Conservation (phyloP, 2,113 vertebrate species). For the Benitochromis conjunctus region DNA sequence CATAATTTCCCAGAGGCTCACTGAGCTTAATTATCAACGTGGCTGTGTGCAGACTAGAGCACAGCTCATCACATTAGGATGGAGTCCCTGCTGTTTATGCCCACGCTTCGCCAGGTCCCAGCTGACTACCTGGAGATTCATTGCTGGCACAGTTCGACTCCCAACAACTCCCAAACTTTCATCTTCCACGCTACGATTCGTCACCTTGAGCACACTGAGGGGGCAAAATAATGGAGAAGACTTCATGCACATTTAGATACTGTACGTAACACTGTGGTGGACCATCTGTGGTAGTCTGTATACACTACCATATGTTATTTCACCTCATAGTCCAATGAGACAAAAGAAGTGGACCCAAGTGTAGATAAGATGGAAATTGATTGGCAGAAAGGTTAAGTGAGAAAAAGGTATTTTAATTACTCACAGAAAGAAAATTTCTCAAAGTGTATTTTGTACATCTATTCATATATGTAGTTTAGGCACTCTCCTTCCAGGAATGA, state of each 20-base stretch:
- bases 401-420: not conserved
- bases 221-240: not conserved
- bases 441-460: not conserved
- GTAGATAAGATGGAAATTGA: not conserved
- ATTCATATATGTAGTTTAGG: not conserved
- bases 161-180: slow-evolving; percentile 35
- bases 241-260: not conserved
- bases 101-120: slow-evolving; percentile 40
- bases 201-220: slow-evolving; percentile 3
- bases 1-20: slow-evolving; percentile 70
- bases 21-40: slow-evolving; percentile 67
- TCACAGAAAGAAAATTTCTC: not conserved
- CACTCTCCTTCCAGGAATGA: not conserved
- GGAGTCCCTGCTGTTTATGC: slow-evolving; percentile 55
- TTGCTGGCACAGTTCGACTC: slow-evolving; percentile 38
- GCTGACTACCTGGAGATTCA: slow-evolving; percentile 51
- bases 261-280: not conserved
- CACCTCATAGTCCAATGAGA: not conserved
- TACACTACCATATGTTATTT: not conserved
- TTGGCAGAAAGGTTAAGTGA: not conserved
- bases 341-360: not conserved
- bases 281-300: not conserved
- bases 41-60: slow-evolving; percentile 55
- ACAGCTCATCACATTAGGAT: slow-evolving; percentile 63
- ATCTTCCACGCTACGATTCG: not conserved